These are phyloP conservation scores for Tanypteryx hageni DNA, from an alignment of 2,888 invertebrate species.

Conservation along the genomic window DNA sequence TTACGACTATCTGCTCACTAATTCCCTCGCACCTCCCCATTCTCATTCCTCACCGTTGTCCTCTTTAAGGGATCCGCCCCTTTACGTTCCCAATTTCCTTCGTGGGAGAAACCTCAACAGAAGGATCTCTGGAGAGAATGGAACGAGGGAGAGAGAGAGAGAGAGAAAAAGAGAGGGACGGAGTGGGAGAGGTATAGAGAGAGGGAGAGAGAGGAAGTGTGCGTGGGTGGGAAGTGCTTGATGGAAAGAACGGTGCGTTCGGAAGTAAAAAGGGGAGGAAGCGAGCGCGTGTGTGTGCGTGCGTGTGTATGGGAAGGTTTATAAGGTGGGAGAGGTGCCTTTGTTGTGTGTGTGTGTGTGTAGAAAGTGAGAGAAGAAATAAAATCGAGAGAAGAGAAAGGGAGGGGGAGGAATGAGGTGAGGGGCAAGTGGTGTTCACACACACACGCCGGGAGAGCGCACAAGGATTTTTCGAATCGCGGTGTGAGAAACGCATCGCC, in stretches of 20 bases:
- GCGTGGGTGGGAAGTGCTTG: conserved; percentile 9
- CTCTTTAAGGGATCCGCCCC: neutral
- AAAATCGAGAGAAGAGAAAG: too few relatives aligned
- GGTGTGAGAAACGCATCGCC: neutral
- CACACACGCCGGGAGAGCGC: neutral
- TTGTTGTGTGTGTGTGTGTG: neutral
- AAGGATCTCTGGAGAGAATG: conserved; percentile 37
- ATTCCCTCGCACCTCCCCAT: neutral
- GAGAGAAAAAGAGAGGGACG: neutral
- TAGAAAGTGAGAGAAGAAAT: neutral
- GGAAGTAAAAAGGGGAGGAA: neutral
- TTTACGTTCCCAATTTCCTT: neutral
- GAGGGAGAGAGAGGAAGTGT: neutral
- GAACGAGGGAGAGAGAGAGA: neutral
- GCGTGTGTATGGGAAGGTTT: conserved; percentile 8
- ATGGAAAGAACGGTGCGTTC: conserved; percentile 18
- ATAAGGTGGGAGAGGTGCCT: conserved; percentile 13
- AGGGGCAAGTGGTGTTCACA: too few relatives aligned
- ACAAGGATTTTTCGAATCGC: neutral
- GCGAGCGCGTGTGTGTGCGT: too few relatives aligned
- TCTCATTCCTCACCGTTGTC: neutral
- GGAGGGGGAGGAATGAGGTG: too few relatives aligned
- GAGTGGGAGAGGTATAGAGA: neutral
- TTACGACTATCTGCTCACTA: neutral
- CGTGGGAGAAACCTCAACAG: conserved; percentile 46